phyloP scores from a whole-genome alignment of 2,113 vertebrate genomes.

The Platanista minor region DNA sequence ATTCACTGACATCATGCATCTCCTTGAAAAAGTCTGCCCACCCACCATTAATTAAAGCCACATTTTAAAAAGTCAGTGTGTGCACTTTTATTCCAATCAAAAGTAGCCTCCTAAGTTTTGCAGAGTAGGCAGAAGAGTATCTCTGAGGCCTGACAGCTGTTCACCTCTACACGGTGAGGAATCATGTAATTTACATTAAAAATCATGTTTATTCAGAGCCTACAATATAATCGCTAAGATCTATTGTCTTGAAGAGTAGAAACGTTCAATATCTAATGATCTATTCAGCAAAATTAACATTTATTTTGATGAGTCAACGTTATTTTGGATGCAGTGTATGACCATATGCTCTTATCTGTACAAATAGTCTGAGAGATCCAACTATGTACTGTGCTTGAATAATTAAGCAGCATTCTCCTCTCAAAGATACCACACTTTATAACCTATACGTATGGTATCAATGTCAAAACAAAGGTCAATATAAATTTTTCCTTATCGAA shows the following conservation, averaged over 20 bases:
- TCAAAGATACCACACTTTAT: slow-evolving; percentile 35
- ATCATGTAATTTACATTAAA: slow-evolving; percentile 66
- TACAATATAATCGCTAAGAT: slow-evolving; percentile 37
- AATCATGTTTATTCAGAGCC: slow-evolving; percentile 46
- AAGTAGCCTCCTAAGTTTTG: slow-evolving; percentile 65
- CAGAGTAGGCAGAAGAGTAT: slow-evolving; percentile 68
- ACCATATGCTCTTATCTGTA: background rate
- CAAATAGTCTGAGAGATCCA: slow-evolving; percentile 18
- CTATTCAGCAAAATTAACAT: slow-evolving; percentile 46
- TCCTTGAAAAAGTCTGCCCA: slow-evolving; percentile 73
- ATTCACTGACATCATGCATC: slow-evolving; percentile 75
- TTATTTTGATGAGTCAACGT: slow-evolving; percentile 45
- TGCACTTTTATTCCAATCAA: slow-evolving; percentile 72
- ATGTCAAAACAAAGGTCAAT: slow-evolving; percentile 30
- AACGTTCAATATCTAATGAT: slow-evolving; percentile 20
- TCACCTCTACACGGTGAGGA: slow-evolving; percentile 48
- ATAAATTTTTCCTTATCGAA: slow-evolving; percentile 29
- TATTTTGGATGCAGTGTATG: slow-evolving; percentile 21
- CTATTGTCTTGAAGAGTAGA: slow-evolving; percentile 53
- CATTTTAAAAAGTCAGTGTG: slow-evolving; percentile 70
- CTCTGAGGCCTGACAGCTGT: slow-evolving; percentile 71
- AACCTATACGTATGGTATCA: background rate
- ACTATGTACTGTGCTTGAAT: background rate
- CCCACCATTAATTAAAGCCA: slow-evolving; percentile 76
- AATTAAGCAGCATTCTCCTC: slow-evolving; percentile 43